Evolutionary conservation across 2,888 invertebrate species (phyloP), one percentile per base, ranked within the genome.

Genomic region (Drosophila pullipes): DNA sequence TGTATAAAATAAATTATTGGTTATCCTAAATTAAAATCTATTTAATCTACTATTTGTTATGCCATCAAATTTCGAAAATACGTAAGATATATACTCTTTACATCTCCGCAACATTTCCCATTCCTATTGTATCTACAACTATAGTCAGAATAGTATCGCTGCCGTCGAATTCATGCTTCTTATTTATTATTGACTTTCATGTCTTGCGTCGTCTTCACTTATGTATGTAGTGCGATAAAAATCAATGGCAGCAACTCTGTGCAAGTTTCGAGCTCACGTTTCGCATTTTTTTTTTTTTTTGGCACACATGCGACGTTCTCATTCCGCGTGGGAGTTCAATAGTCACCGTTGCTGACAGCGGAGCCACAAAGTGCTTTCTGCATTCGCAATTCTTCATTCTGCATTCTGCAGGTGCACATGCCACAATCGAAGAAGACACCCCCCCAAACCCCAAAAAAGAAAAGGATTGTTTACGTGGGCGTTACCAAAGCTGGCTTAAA

Each of bases 201-300:
- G 75, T 63, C 69, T 49, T 60, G 28, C 37, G 53, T 59, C 44
- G 53, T 39, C 44, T 65, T 50, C 50, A 57, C 6, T 39, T 33
- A 4, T 65, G 52, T 58, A 61, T 72, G 61, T 72, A 44, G 55
- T 25, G 60, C 83, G 66, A 83, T 83, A 82, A 83, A 89, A 87
- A 87, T 89, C 89, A 86, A 89, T 86, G 81, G 75, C 80, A 88
- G 70, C 74, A 70, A 72, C 83, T 78, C 55, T 37, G 52, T 61
- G 59, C 28, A 61, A 53, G 28, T 64, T 28, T 37, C 30, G 61
- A 66, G 50, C 71, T 41, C 58, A 31, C 53, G 58, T 58, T 77
- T 76, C 50, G 57, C 44, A 47, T 63, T 74, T 13, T 50, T 50
- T 11, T 2, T 30, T 13, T 18, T 54, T 69, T 61, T 78, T 78